Conservation (phyloP, 2,797 vertebrate genomes). For the Leptodactylus fallax region DNA sequence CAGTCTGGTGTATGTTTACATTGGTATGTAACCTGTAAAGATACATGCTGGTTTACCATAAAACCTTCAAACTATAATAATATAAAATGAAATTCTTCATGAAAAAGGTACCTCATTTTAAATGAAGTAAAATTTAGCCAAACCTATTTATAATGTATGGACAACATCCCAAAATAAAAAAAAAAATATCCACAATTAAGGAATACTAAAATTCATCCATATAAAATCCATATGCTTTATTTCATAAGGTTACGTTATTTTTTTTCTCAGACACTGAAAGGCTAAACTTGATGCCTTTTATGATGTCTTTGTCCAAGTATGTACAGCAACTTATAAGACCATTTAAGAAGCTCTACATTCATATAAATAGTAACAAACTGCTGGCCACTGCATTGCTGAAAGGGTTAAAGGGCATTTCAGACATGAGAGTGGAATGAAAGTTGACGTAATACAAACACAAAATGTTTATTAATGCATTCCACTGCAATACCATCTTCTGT, state of each 20-base stretch:
- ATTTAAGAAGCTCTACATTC: background rate
- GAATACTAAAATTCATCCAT: background rate
- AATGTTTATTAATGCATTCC: slow-evolving; percentile 62
- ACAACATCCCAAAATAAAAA: background rate
- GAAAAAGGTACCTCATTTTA: too few species aligned
- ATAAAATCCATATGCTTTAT: background rate
- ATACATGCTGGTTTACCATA: background rate
- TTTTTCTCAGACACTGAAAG: background rate
- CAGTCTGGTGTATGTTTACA: background rate
- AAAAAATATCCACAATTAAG: background rate
- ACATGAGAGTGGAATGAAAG: slow-evolving; percentile 55
- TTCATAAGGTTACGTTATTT: background rate
- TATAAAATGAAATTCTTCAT: background rate
- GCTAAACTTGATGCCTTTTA: background rate
- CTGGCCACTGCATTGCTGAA: background rate
- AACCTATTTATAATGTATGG: background rate
- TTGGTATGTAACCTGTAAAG: background rate
- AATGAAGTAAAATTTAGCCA: background rate
- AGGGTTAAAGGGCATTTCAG: slow-evolving; percentile 43
- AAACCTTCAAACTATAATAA: background rate
- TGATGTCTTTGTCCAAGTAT: slow-evolving; percentile 1
- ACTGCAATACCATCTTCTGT: slow-evolving; percentile 56
- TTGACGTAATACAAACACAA: slow-evolving; percentile 57
- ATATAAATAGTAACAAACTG: slow-evolving; percentile 11
- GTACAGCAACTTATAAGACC: background rate